These are phyloP conservation scores for Eurystomus gularis DNA, from an alignment of 2,113 vertebrate genomes.

Conservation along the genomic window DNA sequence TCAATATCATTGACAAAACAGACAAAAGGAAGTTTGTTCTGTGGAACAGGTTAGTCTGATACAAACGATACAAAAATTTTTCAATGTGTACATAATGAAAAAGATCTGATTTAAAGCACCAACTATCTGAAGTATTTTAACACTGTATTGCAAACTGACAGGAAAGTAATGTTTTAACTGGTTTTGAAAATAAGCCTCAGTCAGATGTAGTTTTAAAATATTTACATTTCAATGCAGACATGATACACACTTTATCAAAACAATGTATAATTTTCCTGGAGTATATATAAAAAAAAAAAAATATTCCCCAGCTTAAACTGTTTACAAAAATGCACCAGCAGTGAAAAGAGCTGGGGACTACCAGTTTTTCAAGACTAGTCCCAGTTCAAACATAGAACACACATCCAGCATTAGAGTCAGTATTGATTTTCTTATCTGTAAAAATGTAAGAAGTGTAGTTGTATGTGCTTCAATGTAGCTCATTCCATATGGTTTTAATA, in stretches of 20 bases:
- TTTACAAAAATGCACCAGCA: slow-evolving; percentile 70
- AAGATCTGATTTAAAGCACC: slow-evolving; percentile 40
- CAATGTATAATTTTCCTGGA: slow-evolving; percentile 59
- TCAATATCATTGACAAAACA: slow-evolving; percentile 34
- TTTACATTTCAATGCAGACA: slow-evolving; percentile 56
- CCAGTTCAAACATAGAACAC: slow-evolving; percentile 34
- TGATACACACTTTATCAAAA: slow-evolving; percentile 69
- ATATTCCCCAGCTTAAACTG: slow-evolving; percentile 61
- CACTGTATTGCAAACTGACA: slow-evolving; percentile 19
- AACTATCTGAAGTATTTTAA: slow-evolving; percentile 2
- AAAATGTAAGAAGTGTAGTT: slow-evolving; percentile 1
- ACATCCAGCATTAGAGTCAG: slow-evolving; percentile 45
- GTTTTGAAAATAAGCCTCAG: slow-evolving; percentile 21
- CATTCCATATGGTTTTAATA: neutral
- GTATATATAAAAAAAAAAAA: slow-evolving; percentile 63
- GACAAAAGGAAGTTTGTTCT: slow-evolving; percentile 38
- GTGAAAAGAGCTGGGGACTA: slow-evolving; percentile 42
- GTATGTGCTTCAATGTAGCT: slow-evolving; percentile 28
- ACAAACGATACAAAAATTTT: slow-evolving; percentile 50
- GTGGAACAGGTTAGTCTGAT: neutral
- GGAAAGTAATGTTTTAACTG: neutral
- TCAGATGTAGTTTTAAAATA: slow-evolving; percentile 56
- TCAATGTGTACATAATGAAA: neutral
- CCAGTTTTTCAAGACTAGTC: slow-evolving; percentile 16
- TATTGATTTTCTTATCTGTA: neutral